phyloP scores from a whole-genome alignment of 2,888 invertebrate species.

The Bhutanitis thaidina region DNA sequence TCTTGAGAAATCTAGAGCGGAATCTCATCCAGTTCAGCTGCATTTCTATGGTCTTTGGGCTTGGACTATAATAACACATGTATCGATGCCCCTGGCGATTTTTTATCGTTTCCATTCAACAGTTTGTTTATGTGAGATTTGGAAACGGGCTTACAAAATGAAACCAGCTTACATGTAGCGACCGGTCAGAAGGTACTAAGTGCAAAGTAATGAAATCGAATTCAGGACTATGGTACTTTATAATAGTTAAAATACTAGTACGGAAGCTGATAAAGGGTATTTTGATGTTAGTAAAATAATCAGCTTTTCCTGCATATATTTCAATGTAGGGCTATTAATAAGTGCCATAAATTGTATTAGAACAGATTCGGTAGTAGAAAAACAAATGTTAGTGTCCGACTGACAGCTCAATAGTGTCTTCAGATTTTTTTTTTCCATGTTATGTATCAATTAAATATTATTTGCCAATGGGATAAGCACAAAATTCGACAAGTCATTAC shows the following conservation, averaged over 20 bases:
- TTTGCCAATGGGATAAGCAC: too few species aligned
- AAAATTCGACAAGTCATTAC: too few species aligned
- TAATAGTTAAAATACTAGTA: conserved; percentile 27
- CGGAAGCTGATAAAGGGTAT: conserved; percentile 29
- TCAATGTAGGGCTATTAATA: conserved; percentile 41
- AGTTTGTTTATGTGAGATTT: conserved; percentile 96
- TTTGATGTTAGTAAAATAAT: neutral
- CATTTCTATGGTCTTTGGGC: conserved; percentile 96
- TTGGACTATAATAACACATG: conserved; percentile 97
- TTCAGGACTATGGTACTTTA: conserved; percentile 12
- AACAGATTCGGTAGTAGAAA: conserved; percentile 9
- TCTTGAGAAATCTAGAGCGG: conserved; percentile 93
- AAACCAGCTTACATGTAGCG: conserved; percentile 92
- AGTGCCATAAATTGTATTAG: conserved; percentile 64
- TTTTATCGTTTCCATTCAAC: conserved; percentile 97
- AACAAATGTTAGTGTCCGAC: neutral
- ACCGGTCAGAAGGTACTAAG: conserved; percentile 54
- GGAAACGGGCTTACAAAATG: conserved; percentile 97
- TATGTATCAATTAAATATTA: too few species aligned
- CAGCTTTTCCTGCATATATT: neutral
- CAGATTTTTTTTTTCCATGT: too few species aligned
- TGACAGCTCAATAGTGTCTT: too few species aligned
- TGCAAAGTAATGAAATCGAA: conserved; percentile 28
- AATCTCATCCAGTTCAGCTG: conserved; percentile 94
- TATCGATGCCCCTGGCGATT: conserved; percentile 95